A percentile compares a stretch with the other conserved stretches of the same genome.
These are phyloP conservation scores for Parus major DNA, from an alignment of 2,113 vertebrate genomes.

Conservation along the genomic window DNA sequence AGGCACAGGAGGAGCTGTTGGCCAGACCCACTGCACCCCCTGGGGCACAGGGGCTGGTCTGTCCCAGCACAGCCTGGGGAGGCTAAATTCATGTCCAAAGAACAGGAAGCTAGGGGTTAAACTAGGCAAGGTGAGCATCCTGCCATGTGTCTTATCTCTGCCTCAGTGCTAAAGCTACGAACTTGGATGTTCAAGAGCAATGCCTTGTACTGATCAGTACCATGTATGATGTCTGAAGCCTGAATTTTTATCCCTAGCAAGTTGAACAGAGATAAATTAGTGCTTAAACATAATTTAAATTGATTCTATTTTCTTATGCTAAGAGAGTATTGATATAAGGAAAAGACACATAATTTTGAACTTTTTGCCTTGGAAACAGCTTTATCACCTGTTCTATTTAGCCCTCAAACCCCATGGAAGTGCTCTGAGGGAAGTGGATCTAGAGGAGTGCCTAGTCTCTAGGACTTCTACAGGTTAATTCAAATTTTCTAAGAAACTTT, in stretches of 20 bases:
- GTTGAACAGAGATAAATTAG: not conserved
- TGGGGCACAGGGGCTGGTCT: rapidly evolving
- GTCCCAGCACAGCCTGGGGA: not conserved
- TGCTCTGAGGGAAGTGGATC: not conserved
- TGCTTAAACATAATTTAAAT: not conserved
- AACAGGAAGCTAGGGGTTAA: not conserved
- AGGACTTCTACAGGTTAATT: not conserved
- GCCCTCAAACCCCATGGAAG: not conserved
- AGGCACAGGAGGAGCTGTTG: not conserved
- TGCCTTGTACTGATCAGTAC: not conserved
- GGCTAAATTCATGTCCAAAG: not conserved
- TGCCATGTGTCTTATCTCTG: not conserved
- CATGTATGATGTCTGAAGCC: not conserved
- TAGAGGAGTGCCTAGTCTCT: not conserved
- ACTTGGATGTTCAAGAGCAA: not conserved
- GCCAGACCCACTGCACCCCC: rapidly evolving
- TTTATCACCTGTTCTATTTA: not conserved
- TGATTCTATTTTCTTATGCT: not conserved
- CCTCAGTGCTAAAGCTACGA: rapidly evolving
- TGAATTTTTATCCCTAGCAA: not conserved
- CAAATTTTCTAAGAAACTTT: not conserved
- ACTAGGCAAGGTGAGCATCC: not conserved
- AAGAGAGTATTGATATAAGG: not conserved
- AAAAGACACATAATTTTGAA: not conserved
- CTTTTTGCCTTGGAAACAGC: not conserved